Base-by-base conservation (phyloP, 2,113 vertebrate species). In the Cyphomyrus discorhynchus region DNA sequence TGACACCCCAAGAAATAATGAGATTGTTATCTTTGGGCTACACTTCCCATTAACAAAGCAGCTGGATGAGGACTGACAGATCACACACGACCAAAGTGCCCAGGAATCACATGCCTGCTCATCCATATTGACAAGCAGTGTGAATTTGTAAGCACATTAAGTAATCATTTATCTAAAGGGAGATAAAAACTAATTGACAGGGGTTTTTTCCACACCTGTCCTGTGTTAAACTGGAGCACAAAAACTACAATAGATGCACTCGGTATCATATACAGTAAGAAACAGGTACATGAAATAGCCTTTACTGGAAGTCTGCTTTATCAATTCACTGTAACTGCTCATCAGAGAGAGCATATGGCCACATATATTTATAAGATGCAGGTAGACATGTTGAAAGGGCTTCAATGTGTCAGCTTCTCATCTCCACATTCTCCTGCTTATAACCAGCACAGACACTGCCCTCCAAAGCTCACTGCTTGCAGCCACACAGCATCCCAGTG, bases 21-120 rank as follows among this genome's bases (percentile, higher is more conserved):
- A 92, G 91, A 91, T 93, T 89, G 86, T 93, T 93, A 95, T 95
- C 93, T 91, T 15, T 70, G 82, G 90, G 93, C 93, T 93, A 93
- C 91, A 93, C 94, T 94, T 80, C 35, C 15, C 31, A 80, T 17
- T 92, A 58, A 80, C 88, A 13, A 45, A 49, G 82, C 50, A 47
- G 52, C 58, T 50, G 5, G 49, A 49, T 50, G 45, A 31, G 84
- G 47, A 86, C 21, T n/a, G 47, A 15, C 3, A 52, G 47, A 39
- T 31, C 50, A 49, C 46, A 27, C 46, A 49, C 9, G 42, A 9
- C 85, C 31, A 19, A 39, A 87, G 10, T 5, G 4, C 11, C 49
- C 27, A 6, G 21, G 24, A 87, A 53, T n/a, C 49, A 53, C 24
- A 31, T 5, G 11, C 21, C 47, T 53, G 49, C 31, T 87, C 27